phyloP scores from a whole-genome alignment of 2,113 vertebrate genomes.

The Eudyptes chrysolophus region DNA sequence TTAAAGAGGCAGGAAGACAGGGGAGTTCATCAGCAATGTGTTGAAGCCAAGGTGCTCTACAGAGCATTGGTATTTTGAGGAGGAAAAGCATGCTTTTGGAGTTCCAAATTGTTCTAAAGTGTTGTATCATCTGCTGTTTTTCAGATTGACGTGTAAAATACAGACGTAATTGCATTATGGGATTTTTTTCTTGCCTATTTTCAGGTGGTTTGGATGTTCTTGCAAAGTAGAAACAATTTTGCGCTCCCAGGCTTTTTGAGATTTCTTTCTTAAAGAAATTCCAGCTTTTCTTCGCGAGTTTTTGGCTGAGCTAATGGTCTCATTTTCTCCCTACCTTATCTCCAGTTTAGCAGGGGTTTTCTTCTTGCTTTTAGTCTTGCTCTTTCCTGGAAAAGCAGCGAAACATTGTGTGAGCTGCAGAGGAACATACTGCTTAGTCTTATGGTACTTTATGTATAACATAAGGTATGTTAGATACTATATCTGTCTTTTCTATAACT shows the following conservation, averaged over 20 bases:
- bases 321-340: neutral
- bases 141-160: neutral
- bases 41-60: neutral
- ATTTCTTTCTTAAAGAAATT: neutral
- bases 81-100: neutral
- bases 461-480: neutral
- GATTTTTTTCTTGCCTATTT: neutral
- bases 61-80: neutral
- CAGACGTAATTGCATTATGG: accelerated
- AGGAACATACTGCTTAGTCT: neutral
- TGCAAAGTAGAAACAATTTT: neutral
- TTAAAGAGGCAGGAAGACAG: neutral
- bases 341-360: neutral
- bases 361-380: neutral
- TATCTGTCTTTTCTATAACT: constrained; percentile 10
- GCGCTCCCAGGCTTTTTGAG: neutral
- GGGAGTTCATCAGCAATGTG: neutral
- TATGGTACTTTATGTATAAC: neutral
- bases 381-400: neutral
- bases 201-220: neutral
- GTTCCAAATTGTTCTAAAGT: neutral
- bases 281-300: neutral
- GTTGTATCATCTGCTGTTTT: neutral
- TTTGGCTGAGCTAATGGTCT: neutral
- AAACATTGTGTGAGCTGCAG: neutral